phyloP scores from a whole-genome alignment of 2,113 vertebrate genomes.

The Piaya cayana region DNA sequence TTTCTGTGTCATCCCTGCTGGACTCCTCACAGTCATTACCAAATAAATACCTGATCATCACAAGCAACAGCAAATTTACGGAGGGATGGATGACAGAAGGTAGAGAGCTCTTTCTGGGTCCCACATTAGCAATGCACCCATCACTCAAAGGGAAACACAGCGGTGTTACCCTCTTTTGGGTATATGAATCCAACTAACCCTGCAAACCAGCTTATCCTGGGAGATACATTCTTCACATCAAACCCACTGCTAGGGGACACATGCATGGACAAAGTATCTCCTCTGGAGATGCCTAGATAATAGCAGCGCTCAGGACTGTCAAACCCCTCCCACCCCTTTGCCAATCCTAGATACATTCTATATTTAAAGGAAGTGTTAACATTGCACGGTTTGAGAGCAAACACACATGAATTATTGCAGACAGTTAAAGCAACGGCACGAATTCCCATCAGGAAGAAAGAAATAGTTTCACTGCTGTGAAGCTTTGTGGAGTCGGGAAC shows the following conservation, averaged over 20 bases:
- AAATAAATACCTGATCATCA: background rate
- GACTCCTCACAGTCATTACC: background rate
- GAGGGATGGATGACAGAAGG: background rate
- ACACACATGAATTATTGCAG: background rate
- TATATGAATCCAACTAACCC: background rate
- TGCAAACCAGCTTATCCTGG: background rate
- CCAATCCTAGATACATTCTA: background rate
- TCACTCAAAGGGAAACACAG: background rate
- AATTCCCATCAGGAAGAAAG: background rate
- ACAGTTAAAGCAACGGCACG: background rate
- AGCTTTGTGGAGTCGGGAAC: background rate
- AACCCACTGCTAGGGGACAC: background rate
- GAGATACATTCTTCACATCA: background rate
- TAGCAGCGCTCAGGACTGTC: background rate
- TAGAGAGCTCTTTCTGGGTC: background rate
- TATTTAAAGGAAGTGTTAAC: background rate
- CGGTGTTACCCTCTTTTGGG: background rate
- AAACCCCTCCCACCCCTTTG: background rate
- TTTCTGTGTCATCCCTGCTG: background rate
- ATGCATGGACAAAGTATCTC: accelerated
- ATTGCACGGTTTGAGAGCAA: background rate
- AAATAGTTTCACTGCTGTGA: background rate
- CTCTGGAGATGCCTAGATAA: background rate
- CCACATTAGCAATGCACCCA: background rate
- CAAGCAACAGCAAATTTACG: background rate